Base-by-base conservation (phyloP, 2,888 invertebrate genomes). In the Eupithecia subfuscata region DNA sequence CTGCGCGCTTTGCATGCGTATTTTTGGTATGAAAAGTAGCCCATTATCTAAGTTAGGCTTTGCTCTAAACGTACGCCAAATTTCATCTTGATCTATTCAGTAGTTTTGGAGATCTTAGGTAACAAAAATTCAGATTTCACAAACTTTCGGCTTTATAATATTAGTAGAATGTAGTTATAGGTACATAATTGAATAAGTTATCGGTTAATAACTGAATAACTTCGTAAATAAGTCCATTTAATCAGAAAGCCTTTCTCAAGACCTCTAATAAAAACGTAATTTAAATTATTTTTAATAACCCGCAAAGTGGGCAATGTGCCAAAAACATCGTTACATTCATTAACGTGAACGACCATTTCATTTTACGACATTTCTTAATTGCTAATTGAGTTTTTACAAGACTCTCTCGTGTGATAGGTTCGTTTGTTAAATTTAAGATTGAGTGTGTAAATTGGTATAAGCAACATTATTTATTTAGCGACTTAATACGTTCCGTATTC, bases 321-420 rank as follows among this genome's bases (percentile, higher is more conserved):
- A 76, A 76, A 79, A 76, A 75, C 75, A 74, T 75, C 68, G 56
- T 75, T 76, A 40, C 71, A 71, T 79, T 64, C 73, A 71, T 79
- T 76, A 74, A 71, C 34, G 72, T 52, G 22, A 69, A 67, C 25
- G 69, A 65, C 60, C 74, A 72, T 75, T 70, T 69, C 45, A 70
- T 75, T 74, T 78, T 72, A 75, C 70, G 52, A 67, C 69, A 56
- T 60, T 30, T 22, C 52, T 70, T 73, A 70, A 75, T 70, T 75
- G 52, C 43, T 69, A 64, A 71, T 71, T 71, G 45, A 45, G 71
- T 65, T 65, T 64, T 68, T 45, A 68, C 40, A 68, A 68, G 37
- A 43, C 22, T n/a, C 22, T n/a, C 48, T 67, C 52, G n/a, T 69
- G 69, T 30, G 69, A 69, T 69, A 25, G 69, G 69, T 30, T 45